phyloP scores from a whole-genome alignment of 2,113 vertebrate species.

The Hassar affinis region DNA sequence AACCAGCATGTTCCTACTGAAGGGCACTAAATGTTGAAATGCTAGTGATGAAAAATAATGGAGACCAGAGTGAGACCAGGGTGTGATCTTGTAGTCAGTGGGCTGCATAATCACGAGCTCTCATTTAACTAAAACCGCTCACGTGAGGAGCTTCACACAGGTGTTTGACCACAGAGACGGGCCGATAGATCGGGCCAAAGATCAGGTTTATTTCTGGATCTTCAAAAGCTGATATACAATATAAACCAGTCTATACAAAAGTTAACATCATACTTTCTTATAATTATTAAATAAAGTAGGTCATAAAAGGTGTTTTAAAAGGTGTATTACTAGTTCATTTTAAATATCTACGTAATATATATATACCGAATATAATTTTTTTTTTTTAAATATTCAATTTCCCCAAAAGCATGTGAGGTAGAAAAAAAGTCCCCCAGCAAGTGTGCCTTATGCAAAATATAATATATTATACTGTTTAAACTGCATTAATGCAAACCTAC shows the following conservation, averaged over 20 bases:
- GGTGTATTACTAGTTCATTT: constrained; percentile 49
- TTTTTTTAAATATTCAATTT: constrained; percentile 1
- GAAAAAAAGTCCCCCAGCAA: constrained; percentile 69
- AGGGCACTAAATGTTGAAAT: not conserved
- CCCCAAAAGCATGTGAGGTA: constrained; percentile 82
- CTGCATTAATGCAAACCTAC: constrained; percentile 30
- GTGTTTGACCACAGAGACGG: constrained; percentile 49
- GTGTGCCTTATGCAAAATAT: constrained; percentile 7
- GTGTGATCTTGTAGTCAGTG: not conserved
- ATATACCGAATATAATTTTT: constrained; percentile 29
- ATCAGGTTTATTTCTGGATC: constrained; percentile 2
- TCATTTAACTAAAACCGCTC: constrained; percentile 55
- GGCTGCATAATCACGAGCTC: constrained; percentile 53
- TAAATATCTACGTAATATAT: constrained; percentile 37
- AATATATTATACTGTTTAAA: constrained; percentile 40
- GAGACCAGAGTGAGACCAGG: not conserved
- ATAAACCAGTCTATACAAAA: constrained; percentile 53
- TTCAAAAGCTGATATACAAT: constrained; percentile 26
- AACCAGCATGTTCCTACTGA: not conserved
- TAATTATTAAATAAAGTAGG: constrained; percentile 28
- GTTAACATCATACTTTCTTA: constrained; percentile 45
- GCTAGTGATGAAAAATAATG: not conserved
- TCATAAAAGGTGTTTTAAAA: constrained; percentile 38
- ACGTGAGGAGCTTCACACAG: constrained; percentile 57
- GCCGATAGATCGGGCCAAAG: not conserved